A percentile compares a stretch with the other conserved stretches of the same genome.
These are phyloP conservation scores for Megalurothrips usitatus DNA, from an alignment of 2,888 invertebrate genomes.

Conservation along the genomic window DNA sequence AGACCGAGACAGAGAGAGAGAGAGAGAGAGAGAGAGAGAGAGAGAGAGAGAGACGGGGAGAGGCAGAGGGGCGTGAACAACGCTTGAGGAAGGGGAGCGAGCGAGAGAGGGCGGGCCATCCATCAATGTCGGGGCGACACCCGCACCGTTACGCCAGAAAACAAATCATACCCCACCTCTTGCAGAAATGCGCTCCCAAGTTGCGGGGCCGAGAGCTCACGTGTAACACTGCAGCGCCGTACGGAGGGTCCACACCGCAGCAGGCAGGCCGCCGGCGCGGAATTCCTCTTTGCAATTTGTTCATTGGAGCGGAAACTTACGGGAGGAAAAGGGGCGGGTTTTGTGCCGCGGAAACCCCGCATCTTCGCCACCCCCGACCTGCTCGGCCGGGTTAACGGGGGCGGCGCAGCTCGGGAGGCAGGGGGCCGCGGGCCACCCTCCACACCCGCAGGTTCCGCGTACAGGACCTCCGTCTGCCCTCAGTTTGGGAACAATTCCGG, in stretches of 20 bases:
- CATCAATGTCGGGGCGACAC: background rate
- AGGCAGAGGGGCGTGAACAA: background rate
- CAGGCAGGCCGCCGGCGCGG: background rate
- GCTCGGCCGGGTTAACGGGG: too few species aligned
- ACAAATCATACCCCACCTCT: background rate
- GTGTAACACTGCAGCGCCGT: background rate
- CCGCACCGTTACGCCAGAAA: background rate
- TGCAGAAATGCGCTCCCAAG: background rate
- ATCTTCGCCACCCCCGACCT: background rate
- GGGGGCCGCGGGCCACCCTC: too few species aligned
- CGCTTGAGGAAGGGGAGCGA: background rate
- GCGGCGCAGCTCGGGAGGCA: too few species aligned
- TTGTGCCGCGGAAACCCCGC: background rate
- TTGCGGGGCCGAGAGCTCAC: background rate
- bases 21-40: slow-evolving; percentile 1
- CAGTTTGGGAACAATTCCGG: too few species aligned
- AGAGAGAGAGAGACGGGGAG: background rate
- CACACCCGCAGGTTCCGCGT: background rate
- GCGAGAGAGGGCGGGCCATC: background rate
- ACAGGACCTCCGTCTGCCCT: too few species aligned
- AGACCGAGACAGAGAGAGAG: background rate
- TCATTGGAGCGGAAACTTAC: background rate
- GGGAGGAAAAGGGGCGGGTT: background rate
- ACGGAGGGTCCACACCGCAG: background rate
- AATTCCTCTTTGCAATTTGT: background rate